These are phyloP conservation scores for Ciconia boyciana DNA, from an alignment of 2,113 vertebrate species.

Conservation along the genomic window DNA sequence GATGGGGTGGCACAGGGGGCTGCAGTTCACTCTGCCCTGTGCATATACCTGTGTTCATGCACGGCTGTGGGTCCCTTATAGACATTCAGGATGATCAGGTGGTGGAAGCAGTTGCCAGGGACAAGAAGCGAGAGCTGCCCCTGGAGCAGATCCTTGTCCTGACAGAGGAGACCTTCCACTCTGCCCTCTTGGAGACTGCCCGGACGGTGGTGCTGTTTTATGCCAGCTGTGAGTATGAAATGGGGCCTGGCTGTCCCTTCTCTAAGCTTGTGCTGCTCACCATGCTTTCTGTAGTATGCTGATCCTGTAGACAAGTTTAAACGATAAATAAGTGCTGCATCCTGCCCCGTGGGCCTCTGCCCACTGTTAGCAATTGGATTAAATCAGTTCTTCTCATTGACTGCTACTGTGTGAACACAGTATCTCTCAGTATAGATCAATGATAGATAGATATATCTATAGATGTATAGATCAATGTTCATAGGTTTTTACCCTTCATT, in stretches of 20 bases:
- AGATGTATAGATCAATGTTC: background rate
- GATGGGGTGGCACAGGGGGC: background rate
- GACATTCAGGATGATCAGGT: conserved; percentile 90
- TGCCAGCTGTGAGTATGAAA: conserved; percentile 83
- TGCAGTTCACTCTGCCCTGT: background rate
- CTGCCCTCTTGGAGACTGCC: conserved; percentile 54
- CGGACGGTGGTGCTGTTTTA: conserved; percentile 86
- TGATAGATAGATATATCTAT: too few relatives aligned
- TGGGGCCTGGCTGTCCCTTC: background rate
- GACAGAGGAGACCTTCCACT: conserved; percentile 80
- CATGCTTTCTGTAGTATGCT: fast-evolving
- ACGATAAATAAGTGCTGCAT: background rate
- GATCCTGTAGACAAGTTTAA: background rate
- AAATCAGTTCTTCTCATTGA: background rate
- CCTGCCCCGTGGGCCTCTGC: background rate
- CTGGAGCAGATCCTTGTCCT: conserved; percentile 75
- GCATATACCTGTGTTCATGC: background rate
- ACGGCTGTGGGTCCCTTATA: conserved; percentile 17
- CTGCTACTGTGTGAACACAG: background rate
- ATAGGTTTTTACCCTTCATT: background rate
- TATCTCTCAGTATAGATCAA: background rate
- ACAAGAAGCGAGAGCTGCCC: conserved; percentile 73
- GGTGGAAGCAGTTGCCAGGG: conserved; percentile 79
- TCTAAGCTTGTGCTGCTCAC: background rate
- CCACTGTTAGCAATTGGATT: background rate